Percentiles rank a stretch among this genome's conserved stretches.
Conservation (phyloP, 1,140 invertebrate genomes). For the Cydia pomonella region DNA sequence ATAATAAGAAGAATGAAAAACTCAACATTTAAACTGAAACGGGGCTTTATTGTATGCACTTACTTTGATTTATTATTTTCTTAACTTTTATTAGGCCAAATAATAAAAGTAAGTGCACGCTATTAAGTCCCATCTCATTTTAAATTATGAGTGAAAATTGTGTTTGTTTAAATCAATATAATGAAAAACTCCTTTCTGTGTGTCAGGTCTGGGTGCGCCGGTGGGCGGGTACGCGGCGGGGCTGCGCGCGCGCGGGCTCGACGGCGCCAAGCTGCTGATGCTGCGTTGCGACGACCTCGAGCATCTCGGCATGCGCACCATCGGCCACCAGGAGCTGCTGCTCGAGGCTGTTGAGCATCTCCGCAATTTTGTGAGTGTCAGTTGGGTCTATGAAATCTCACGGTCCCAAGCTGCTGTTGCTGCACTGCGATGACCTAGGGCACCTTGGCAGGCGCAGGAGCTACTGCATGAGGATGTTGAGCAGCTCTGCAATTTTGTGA, state of each 20-base stretch:
- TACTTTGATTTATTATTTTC: no score
- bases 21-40: no score
- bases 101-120: no score
- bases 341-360: constrained; percentile 94
- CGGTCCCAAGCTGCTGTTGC: constrained; percentile 90
- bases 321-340: constrained; percentile 96
- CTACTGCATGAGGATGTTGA: constrained; percentile 94
- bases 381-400: constrained; percentile 80
- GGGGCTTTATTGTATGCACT: no score
- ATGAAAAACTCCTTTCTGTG: constrained; percentile 46
- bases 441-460: constrained; percentile 92
- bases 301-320: constrained; percentile 89
- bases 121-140: no score
- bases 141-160: no score
- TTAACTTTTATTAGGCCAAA: no score
- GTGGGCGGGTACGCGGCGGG: constrained; percentile 90
- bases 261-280: constrained; percentile 90
- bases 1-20: no score
- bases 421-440: constrained; percentile 92
- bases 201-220: constrained; percentile 89
- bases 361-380: constrained; percentile 90
- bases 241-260: constrained; percentile 90
- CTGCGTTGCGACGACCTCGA: constrained; percentile 93
- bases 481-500: constrained; percentile 92
- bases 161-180: no score